Conservation (phyloP, 2,797 vertebrate species). For the Pyrrhura leucotis region DNA sequence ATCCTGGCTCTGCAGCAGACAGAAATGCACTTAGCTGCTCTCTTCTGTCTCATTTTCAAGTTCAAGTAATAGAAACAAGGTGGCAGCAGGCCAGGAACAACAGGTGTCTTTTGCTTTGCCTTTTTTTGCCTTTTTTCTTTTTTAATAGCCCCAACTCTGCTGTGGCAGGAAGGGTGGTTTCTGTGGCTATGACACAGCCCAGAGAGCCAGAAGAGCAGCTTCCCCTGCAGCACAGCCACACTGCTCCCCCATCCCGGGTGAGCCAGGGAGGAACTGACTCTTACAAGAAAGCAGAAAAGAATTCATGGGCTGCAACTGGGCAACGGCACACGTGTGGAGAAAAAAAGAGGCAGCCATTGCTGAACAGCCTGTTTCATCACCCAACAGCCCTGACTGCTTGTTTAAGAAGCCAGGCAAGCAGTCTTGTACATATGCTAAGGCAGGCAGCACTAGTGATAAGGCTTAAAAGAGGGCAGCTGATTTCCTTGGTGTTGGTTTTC, state of each 20-base stretch:
- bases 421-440: rapidly evolving
- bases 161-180: not conserved
- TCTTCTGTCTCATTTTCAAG: not conserved
- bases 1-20: not conserved
- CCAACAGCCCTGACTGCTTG: not conserved
- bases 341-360: not conserved
- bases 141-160: not conserved
- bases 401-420: not conserved
- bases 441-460: not conserved
- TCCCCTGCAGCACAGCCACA: not conserved
- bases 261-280: not conserved
- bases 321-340: rapidly evolving
- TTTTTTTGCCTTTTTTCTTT: not conserved
- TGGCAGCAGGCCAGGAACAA: not conserved
- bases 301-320: not conserved
- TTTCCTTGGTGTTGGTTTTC: not conserved
- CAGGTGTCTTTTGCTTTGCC: not conserved
- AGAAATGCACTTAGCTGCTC: not conserved
- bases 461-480: not conserved
- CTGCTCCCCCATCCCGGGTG: rapidly evolving
- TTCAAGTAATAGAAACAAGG: not conserved
- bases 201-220: not conserved
- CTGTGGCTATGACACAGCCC: not conserved
- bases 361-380: not conserved
- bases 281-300: not conserved